Evolutionary conservation across 2,888 invertebrate genomes (phyloP).

Genomic region (Hybos culiciformis): DNA sequence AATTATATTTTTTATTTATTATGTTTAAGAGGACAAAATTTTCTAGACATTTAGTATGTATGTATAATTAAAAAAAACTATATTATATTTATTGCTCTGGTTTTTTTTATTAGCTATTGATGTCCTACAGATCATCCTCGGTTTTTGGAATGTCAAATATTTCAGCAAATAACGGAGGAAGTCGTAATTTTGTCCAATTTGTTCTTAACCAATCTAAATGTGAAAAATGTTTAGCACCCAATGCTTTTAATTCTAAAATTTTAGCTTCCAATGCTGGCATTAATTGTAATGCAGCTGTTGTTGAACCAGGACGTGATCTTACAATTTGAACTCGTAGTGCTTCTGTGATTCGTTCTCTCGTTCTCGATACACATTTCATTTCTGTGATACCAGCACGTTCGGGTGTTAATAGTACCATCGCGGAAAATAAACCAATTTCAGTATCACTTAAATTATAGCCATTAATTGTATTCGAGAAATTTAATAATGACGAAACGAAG

Average conservation of each 20-base stretch:
- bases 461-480: conserved; percentile 63
- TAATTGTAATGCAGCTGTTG: conserved; percentile 34
- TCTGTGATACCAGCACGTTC: conserved; percentile 71
- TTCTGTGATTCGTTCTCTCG: conserved; percentile 70
- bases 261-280: conserved; percentile 40
- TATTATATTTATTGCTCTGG: no score
- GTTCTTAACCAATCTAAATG: conserved; percentile 83
- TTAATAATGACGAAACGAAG: conserved; percentile 69
- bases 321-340: conserved; percentile 70
- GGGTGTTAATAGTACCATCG: conserved; percentile 67
- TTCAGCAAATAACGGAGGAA: conserved; percentile 90
- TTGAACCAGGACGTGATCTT: conserved; percentile 31
- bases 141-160: conserved; percentile 91
- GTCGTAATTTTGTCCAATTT: conserved; percentile 69
- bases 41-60: not conserved
- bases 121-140: conserved; percentile 46
- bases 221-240: conserved; percentile 71
- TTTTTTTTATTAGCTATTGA: not conserved
- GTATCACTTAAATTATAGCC: conserved; percentile 70
- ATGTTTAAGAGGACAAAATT: not conserved
- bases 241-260: conserved; percentile 63
- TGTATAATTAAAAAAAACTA: not conserved
- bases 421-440: conserved; percentile 80
- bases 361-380: conserved; percentile 59
- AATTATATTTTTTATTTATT: not conserved